These are phyloP conservation scores for Scolopax mira DNA, from an alignment of 2,113 vertebrate genomes.

Conservation along the genomic window DNA sequence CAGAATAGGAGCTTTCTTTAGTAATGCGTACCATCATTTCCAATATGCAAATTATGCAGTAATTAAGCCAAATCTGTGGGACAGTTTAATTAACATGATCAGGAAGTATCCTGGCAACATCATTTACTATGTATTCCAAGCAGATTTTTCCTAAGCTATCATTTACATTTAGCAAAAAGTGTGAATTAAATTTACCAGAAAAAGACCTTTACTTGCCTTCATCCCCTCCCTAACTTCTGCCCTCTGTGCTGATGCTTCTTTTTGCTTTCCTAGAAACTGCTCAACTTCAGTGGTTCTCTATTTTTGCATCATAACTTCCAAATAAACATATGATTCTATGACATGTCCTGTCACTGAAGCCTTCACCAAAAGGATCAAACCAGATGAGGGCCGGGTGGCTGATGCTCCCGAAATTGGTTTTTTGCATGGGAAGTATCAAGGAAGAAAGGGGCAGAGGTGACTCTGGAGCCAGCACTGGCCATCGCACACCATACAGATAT, in stretches of 20 bases:
- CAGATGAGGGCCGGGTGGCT: neutral
- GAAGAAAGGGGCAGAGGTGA: neutral
- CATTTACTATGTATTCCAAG: slow-evolving; percentile 52
- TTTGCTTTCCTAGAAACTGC: neutral
- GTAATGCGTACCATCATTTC: neutral
- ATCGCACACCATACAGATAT: neutral
- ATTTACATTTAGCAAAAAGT: slow-evolving; percentile 52
- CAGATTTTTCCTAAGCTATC: slow-evolving; percentile 41
- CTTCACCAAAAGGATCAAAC: neutral
- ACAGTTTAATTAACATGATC: slow-evolving; percentile 77
- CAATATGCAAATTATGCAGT: slow-evolving; percentile 55
- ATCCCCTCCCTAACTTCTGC: neutral
- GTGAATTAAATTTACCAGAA: neutral
- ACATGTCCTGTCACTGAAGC: neutral
- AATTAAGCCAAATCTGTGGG: slow-evolving; percentile 74
- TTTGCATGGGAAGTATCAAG: neutral
- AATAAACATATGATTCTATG: rapidly evolving
- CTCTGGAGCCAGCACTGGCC: neutral
- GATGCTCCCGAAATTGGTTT: neutral
- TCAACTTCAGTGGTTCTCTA: neutral
- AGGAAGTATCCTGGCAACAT: slow-evolving; percentile 78
- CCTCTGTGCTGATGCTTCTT: neutral
- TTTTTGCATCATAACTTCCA: neutral
- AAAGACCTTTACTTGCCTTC: neutral
- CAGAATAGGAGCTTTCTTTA: slow-evolving; percentile 47